Base-by-base conservation (phyloP, 2,797 vertebrate species). In the Acridotheres tristis region DNA sequence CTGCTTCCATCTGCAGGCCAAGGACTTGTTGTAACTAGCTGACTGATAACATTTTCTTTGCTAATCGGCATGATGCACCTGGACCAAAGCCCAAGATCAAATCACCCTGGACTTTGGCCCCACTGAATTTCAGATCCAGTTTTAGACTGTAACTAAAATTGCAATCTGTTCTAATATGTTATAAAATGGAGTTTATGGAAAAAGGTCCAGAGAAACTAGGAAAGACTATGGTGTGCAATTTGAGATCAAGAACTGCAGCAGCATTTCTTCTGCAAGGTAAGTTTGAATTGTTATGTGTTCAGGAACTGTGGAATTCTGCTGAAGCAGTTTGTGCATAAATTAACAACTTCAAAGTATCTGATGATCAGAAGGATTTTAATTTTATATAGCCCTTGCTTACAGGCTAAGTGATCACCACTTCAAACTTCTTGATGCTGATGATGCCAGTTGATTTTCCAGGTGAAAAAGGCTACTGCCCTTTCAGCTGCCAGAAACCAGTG, bases 1-100 rank as follows among this genome's bases (percentile, higher is more conserved):
- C 96, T 96, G 95, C 71, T 96, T 76, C 82, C 22, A 34, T 69
- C 19, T 53, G 34, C 76, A 50, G 48, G 88, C 95, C 94, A 93
- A 94, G 92, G 45, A 97, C 92, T 93, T 91, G 87, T 69, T 96
- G 83, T 86, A 90, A 95, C 95, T 47, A 67, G 85, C 45, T 67
- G 77, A 86, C 79, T 88, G 74, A 93, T 94, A 40, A 29, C 32
- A 14, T 94, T 90, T 85, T 85, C 80, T 78, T 93, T 91, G 73
- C 66, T 96, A 57, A 82, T 91, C 55, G 79, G 79, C 20, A 34
- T 79, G 69, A 88, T 86, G 74, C 5, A 7, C 63, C 48, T 92
- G 96, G 73, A 93, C 66, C 53, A 63, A 63, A 93, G 91, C 88
- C 91, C 72, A 57, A 65, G 65, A 65, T 80, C 74, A 71, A 86